Percentiles rank a stretch among this genome's conserved stretches.
phyloP scores from a whole-genome alignment of 1,140 invertebrate genomes.

The Eupristina koningsbergeri region DNA sequence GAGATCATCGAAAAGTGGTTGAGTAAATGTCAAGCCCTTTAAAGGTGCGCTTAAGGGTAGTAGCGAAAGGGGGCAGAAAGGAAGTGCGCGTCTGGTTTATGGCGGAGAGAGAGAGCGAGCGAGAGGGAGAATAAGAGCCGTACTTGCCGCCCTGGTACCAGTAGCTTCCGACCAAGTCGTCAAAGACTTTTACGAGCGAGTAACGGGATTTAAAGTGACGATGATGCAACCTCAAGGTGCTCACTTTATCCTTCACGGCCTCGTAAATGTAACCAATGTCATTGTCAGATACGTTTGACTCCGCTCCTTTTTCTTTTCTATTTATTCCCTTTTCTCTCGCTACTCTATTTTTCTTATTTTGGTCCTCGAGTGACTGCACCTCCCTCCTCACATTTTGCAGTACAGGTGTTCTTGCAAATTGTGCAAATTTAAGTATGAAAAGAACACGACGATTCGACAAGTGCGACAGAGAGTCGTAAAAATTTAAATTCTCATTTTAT shows the following conservation, averaged over 20 bases:
- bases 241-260: conserved; percentile 72
- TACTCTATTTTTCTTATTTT: not conserved
- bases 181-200: conserved; percentile 74
- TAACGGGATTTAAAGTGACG: conserved; percentile 75
- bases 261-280: conserved; percentile 74
- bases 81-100: conserved; percentile 68
- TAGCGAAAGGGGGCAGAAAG: conserved; percentile 45
- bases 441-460: conserved; percentile 22
- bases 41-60: conserved; percentile 58
- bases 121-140: conserved; percentile 31
- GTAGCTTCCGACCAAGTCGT: conserved; percentile 69
- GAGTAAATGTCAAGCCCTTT: conserved; percentile 69
- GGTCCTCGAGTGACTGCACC: not conserved
- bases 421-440: conserved; percentile 13
- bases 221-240: conserved; percentile 74
- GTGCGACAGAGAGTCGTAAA: conserved; percentile 29
- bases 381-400: not conserved
- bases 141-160: conserved; percentile 47
- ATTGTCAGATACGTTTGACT: conserved; percentile 64
- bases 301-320: conserved; percentile 17
- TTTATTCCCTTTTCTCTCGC: not conserved
- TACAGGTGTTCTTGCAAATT: conserved; percentile 5
- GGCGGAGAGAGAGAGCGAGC: conserved; percentile 51
- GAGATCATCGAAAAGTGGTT: conserved; percentile 66
- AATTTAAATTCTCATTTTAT: conserved; percentile 26